Evolutionary conservation across 1,140 invertebrate genomes (phyloP), one percentile per base, ranked within the genome.

Genomic region (Drosophila melanica): DNA sequence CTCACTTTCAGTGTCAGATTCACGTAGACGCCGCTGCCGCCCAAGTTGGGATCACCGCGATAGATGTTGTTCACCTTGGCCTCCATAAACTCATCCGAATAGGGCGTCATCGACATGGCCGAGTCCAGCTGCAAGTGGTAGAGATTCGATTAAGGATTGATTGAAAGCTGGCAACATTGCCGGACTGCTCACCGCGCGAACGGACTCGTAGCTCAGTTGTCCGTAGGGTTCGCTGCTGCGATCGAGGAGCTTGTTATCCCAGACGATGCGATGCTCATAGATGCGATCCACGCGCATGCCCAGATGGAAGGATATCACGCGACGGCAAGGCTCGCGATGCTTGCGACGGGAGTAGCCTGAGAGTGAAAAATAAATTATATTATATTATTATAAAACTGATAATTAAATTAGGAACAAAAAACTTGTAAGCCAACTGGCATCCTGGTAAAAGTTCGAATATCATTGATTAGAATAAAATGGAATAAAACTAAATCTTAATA

Each of bases 101-200:
- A 96, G 1, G 96, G 96, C 3, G 97, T 98, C 95, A 97, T 97
- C 0, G 96, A 96, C 94, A 98, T 96, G 0, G 96, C 96, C 2
- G 97, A 97, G 90, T 97, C 96, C 79, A 98, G 93, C 96, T 97
- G 81, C 0, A 4, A 11, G 10, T 41, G 9, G 54, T n/a, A 11
- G 7, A 11, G 8, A 6, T 11, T 6, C 0, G 16, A 33, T 30
- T 50, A 11, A 39, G 16, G 20, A 39, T n/a, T 30, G 0, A n/a
- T 16, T n/a, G 27, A 11, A 7, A 3, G 12, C 11, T 11, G 27
- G 27, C 4, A 27, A 11, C 16, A 8, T n/a, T 30, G 3, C 14
- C 3, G 2, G 20, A 9, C 8, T 4, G 44, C 95, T 95, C 93
- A 98, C 96, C 57, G 97, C 97, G 93, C 95, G 94, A 16, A 95